phyloP scores from a whole-genome alignment of 2,113 vertebrate genomes.

The Indri indri region DNA sequence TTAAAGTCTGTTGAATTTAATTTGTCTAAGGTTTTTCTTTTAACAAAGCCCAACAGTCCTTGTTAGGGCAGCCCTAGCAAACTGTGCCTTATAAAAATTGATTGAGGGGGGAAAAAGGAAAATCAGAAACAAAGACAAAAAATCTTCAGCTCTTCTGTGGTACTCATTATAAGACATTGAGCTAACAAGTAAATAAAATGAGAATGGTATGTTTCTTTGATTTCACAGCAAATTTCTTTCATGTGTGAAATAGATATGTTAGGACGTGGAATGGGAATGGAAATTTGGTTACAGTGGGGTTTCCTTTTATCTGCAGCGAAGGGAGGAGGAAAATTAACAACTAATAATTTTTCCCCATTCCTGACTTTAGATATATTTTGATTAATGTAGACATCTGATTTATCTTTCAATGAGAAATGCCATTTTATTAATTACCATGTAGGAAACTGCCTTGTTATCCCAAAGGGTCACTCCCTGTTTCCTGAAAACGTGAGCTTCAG shows the following conservation, averaged over 20 bases:
- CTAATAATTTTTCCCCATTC: background rate
- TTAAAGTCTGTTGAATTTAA: too few species aligned
- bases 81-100: background rate
- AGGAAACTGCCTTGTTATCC: conserved; percentile 2
- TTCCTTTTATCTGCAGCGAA: background rate
- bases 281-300: background rate
- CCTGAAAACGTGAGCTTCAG: background rate
- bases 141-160: background rate
- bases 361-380: background rate
- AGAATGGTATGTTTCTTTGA: background rate
- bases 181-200: background rate
- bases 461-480: background rate
- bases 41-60: background rate
- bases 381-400: conserved; percentile 38
- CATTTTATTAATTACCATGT: background rate
- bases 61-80: background rate
- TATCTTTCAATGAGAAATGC: conserved; percentile 32
- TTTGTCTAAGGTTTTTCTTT: too few species aligned
- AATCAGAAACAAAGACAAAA: background rate
- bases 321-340: background rate
- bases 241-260: background rate
- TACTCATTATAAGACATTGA: background rate
- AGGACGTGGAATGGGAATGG: background rate
- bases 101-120: background rate
- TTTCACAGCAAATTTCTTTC: conserved; percentile 6